Evolutionary conservation across 2,888 invertebrate genomes (phyloP), one percentile per base, ranked within the genome.

Genomic region (Plutella xylostella): DNA sequence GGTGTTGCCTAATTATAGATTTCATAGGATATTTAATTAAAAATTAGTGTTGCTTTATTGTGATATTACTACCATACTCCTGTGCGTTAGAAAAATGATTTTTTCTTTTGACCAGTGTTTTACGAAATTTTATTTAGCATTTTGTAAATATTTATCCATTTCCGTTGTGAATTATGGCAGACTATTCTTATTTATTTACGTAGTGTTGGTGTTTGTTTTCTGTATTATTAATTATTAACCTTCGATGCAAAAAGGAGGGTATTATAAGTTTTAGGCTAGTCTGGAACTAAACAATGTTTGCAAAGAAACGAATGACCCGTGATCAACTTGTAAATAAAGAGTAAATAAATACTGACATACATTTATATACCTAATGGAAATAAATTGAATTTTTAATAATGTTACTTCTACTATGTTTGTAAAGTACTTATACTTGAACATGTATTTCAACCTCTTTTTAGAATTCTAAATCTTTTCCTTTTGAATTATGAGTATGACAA

Each of bases 281-380:
- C 51, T 54, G 63, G 52, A 77, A 77, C 73, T 65, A 69, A 70
- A 78, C 76, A 78, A 77, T 76, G 77, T 44, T 79, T 68, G 59
- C 63, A 62, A 63, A 59, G 76, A 76, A 79, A 76, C 78, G 78
- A 79, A 76, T 48, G 20, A 54, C 55, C 72, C 53, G 74, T 73
- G 71, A 73, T 75, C 54, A 61, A 65, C 60, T 53, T 61, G 72
- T 75, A 76, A 65, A 65, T 73, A 76, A 67, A 60, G 34, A 15
- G 54, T 61, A 55, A 35, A 40, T 17, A 40, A 25, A 40, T 18
- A 25, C 12, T 40, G 25, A 14, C 14, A 25, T 42, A 31, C 31
- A 42, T 18, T 25, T 40, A 42, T 42, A 31, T 6, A 14, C 14
- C 14, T 34, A 34, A 21, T 9, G 54, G 45, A 40, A n/a, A 47